Conservation (phyloP, 1,140 invertebrate genomes). For the Dendrolimus punctatus region DNA sequence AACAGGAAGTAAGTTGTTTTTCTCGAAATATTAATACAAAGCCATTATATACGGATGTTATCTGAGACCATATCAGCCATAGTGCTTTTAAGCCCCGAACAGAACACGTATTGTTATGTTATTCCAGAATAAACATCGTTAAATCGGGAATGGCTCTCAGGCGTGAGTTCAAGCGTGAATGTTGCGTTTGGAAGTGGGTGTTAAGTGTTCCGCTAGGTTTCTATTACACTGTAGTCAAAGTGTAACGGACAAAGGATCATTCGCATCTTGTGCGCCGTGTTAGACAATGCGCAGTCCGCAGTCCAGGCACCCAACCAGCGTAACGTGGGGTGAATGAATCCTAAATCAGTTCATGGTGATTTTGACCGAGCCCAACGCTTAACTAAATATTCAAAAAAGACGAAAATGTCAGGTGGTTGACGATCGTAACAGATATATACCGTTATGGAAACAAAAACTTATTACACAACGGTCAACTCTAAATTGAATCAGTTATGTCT, state of each 20-base stretch:
- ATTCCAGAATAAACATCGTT: conserved; percentile 48
- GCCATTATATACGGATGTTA: conserved; percentile 17
- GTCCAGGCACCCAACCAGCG: conserved; percentile 35
- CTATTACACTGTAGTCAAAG: conserved; percentile 46
- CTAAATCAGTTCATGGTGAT: conserved; percentile 36
- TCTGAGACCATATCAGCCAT: conserved; percentile 16
- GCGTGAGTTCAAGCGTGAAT: conserved; percentile 30
- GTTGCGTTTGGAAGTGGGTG: conserved; percentile 33
- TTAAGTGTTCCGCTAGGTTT: conserved; percentile 42
- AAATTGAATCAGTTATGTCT: no score
- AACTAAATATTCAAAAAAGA: no score
- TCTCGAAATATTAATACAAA: conserved; percentile 6
- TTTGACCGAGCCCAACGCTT: conserved; percentile 10
- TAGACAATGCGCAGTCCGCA: conserved; percentile 47
- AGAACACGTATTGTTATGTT: conserved; percentile 38
- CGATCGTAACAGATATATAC: no score
- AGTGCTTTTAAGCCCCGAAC: conserved; percentile 27
- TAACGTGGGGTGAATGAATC: conserved; percentile 55
- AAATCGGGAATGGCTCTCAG: conserved; percentile 34
- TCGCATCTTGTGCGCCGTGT: conserved; percentile 35
- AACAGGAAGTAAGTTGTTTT: conserved; percentile 22
- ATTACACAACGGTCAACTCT: no score
- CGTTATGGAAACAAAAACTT: no score
- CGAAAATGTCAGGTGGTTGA: no score
- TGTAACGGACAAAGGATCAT: conserved; percentile 61